Evolutionary conservation across 2,888 invertebrate species (phyloP).

Genomic region (Drosophila monieri): DNA sequence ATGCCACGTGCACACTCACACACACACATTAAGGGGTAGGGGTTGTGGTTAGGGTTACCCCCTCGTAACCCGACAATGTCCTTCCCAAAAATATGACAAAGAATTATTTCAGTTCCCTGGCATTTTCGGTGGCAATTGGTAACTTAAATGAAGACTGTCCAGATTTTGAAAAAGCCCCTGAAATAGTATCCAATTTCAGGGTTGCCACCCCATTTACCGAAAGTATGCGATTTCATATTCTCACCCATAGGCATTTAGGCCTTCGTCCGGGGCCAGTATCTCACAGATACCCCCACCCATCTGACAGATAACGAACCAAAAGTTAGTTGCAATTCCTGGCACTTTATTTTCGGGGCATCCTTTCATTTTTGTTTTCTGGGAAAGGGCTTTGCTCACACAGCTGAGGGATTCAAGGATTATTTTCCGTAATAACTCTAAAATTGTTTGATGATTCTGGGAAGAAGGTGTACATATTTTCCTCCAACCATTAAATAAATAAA

Average conservation of each 20-base stretch:
- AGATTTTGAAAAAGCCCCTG: neutral
- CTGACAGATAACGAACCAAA: constrained; percentile 1
- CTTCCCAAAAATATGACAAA: constrained; percentile 30
- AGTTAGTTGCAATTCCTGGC: neutral
- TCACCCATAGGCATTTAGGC: neutral
- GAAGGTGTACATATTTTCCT: neutral
- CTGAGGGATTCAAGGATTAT: neutral
- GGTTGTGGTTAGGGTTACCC: neutral
- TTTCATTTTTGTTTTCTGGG: neutral
- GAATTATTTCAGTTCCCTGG: constrained; percentile 15
- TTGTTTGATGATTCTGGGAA: neutral
- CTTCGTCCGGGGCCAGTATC: neutral
- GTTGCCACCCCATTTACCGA: constrained; percentile 8
- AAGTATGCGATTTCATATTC: constrained; percentile 5
- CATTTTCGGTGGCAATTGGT: constrained; percentile 15
- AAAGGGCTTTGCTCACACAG: no score
- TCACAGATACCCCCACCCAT: neutral
- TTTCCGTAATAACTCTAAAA: neutral
- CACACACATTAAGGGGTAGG: neutral
- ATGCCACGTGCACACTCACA: constrained; percentile 52
- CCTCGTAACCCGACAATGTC: neutral
- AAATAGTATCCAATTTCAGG: constrained; percentile 18
- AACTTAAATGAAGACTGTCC: constrained; percentile 24
- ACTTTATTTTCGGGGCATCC: neutral
- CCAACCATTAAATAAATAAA: no score